Base-by-base conservation (phyloP, 2,888 invertebrate genomes). In the Myopa tessellatipennis region DNA sequence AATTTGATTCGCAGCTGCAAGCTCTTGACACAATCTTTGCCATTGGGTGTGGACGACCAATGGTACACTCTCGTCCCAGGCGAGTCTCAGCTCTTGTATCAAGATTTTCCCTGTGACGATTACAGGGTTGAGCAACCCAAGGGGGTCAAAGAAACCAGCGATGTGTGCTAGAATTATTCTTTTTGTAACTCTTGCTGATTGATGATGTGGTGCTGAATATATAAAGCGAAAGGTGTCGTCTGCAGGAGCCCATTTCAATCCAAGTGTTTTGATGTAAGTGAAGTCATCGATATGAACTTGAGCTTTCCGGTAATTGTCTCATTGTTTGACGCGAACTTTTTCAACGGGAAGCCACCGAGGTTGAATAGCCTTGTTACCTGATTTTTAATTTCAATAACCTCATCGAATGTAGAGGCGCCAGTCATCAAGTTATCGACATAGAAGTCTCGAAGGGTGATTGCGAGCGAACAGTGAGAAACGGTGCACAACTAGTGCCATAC, bases 91-190 rank as follows among this genome's bases (percentile, higher is more conserved):
- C 26, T 26, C 26, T 26, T 26, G 26, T 2, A 26, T 1, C 26
- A 26, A 5, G n/a, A 58, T 63, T 68, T 68, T 68, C 14, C 68
- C 40, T 1, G 40, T 8, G 38, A 76, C 76, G 3, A 79, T 26
- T 52, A 77, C 38, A 4, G 79, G 74, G n/a, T 77, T 77, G 16
- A 77, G 55, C 8, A 79, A 18, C 3, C 79, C 75, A 14, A 79
- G 52, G 2, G 77, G 63, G 34, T 79, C 77, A 38, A 77, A 79
- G 5, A 75, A 38, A n/a, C 7, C 71, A 14, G 72, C 77, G n/a
- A 72, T 72, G 4, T 77, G 68, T 0, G 77, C 50, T 5, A 79
- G 52, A 34, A 77, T 77, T 12, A 12, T 68, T 38, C 70, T 38
- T 63, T 77, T 77, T 5, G 74, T 72, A 14, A 70, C 26, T 50